Base-by-base conservation (phyloP, 1,140 invertebrate genomes). In the Choristoneura fumiferana region DNA sequence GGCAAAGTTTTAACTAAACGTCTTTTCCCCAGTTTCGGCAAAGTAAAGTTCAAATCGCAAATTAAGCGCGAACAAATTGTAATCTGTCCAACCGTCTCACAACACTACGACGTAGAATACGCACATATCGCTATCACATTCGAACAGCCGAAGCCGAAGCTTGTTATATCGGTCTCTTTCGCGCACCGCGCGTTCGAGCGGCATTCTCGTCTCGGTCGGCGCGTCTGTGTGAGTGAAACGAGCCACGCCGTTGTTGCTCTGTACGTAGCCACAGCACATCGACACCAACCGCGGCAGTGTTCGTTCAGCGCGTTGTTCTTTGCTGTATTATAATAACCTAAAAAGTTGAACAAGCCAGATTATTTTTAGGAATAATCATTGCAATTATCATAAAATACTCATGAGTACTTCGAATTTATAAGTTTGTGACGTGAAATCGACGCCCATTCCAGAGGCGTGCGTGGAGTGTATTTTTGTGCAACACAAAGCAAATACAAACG, bases 401-500 rank as follows among this genome's bases (percentile, higher is more conserved):
- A 89, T 89, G 86, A 77, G 77, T 77, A 77, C 71, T 69, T 82
- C 74, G 68, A 84, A 76, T 81, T 82, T 76, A 76, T 89, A 84
- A 62, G 62, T 78, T 81, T 71, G 86, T 89, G 86, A 67, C 81
- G 84, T 85, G 84, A 70, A 75, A 67, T 73, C 73, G 66, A 84
- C 84, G 81, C 83, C 83, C 78, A 64, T 58, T 58, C 43, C 58
- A 71, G 70, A 79, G 86, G 84, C 75, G 78, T 78, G 66, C 77
- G 85, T 89, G 84, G 76, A 83, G 87, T 88, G 86, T 82, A 84
- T 89, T 87, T 89, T 89, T 89, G 87, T 90, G 89, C 73, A 82
- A 72, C 76, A 83, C 72, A 88, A 89, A 89, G 88, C 85, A 87
- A 90, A 92, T 92, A 94, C 93, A 94, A 93, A 94, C 93, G 93